phyloP scores from a whole-genome alignment of 2,888 invertebrate genomes.

The Alsophila aescularia region DNA sequence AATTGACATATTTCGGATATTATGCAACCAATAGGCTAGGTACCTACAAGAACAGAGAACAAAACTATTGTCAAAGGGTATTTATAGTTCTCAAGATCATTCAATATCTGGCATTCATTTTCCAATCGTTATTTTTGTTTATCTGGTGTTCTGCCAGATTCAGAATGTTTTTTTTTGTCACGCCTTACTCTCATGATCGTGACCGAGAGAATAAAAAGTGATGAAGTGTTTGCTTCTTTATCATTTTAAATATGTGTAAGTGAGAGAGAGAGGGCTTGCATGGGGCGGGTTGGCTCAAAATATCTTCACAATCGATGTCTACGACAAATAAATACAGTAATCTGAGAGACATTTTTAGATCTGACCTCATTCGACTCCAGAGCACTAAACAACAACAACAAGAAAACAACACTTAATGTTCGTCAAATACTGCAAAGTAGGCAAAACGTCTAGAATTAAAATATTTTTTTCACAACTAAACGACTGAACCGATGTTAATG shows the following conservation, averaged over 20 bases:
- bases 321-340: constrained; percentile 10
- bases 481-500: no score
- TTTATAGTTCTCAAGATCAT: neutral
- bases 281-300: neutral
- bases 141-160: constrained; percentile 41
- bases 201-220: neutral
- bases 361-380: constrained; percentile 5
- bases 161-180: constrained; percentile 17
- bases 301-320: constrained; percentile 2
- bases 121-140: constrained; percentile 15
- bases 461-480: no score
- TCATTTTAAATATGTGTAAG: neutral
- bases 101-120: neutral
- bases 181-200: constrained; percentile 4
- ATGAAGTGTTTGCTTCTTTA: constrained; percentile 11
- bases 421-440: no score
- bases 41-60: no score
- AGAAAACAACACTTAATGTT: no score
- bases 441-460: no score
- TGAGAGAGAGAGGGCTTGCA: neutral
- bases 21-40: no score
- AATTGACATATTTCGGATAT: no score
- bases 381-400: no score
- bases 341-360: constrained; percentile 10
- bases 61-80: no score